Conservation (phyloP, 1,140 invertebrate species). For the Anoplolepis gracilipes region DNA sequence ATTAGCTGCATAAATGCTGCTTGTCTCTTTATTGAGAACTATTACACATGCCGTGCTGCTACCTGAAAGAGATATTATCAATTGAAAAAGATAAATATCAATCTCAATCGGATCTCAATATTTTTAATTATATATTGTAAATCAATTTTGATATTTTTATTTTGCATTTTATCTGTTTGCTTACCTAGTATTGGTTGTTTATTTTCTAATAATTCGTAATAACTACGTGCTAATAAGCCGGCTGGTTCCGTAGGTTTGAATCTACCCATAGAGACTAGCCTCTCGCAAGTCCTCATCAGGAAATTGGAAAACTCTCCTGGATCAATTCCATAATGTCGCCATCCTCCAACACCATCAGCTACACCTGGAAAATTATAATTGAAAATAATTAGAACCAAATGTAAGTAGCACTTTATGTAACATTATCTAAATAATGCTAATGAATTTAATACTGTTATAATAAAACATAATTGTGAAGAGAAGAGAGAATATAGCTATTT, state of each 20-base stretch:
- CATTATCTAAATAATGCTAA: background rate
- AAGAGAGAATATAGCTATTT: background rate
- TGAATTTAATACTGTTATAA: background rate
- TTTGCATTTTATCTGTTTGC: background rate
- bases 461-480: background rate
- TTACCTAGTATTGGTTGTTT: slow-evolving; percentile 96
- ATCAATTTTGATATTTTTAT: background rate
- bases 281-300: slow-evolving; percentile 97
- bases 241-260: slow-evolving; percentile 95
- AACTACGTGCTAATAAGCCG: slow-evolving; percentile 94
- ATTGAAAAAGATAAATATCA: slow-evolving; percentile 7
- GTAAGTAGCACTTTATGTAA: background rate
- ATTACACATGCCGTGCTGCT: slow-evolving; percentile 99
- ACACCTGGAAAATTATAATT: slow-evolving; percentile 89
- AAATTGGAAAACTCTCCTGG: slow-evolving; percentile 97
- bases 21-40: slow-evolving; percentile 95
- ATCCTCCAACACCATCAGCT: slow-evolving; percentile 99
- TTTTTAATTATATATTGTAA: too few species aligned
- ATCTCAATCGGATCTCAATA: background rate
- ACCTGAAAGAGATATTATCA: slow-evolving; percentile 86
- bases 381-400: background rate
- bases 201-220: slow-evolving; percentile 96
- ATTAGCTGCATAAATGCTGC: slow-evolving; percentile 97
- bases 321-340: slow-evolving; percentile 98
- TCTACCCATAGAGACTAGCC: slow-evolving; percentile 94